Base-by-base conservation (phyloP, 2,888 invertebrate species). In the Herminia tarsipennalis region DNA sequence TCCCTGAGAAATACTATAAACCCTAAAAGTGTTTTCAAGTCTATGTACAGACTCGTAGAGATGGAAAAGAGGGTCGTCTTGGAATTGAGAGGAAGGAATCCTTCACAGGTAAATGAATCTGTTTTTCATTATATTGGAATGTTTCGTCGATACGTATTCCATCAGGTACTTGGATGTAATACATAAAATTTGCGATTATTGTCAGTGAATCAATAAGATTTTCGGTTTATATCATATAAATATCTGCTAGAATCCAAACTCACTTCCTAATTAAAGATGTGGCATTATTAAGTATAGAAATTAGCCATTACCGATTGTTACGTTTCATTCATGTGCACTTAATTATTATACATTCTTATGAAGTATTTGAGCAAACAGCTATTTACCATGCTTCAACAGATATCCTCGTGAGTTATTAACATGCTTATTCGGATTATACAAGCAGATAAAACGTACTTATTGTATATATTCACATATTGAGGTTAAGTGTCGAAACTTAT, bases 61-160 rank as follows among this genome's bases (percentile, higher is more conserved):
- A 98, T 98, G 98, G 98, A 98, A 93, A 98, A 98, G 89, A 95
- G 98, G 92, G 96, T 99, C 93, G 96, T 96, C 83, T 93, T 98
- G 85, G 99, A 99, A 93, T 95, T 96, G 92, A 94, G 98, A 83
- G 98, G 98, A 88, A 95, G 96, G 86, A 95, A 94, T 86, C 96
- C 98, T 73, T 94, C 94, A 83, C 96, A 98, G 94, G 98, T 98
- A 94, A 95, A 94, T 81, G 70, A 77, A 76, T 77, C 64, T 63
- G 70, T 76, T 81, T 83, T 83, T 81, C 78, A 66, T 75, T 84
- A 52, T 81, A 83, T 79, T 81, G 86, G 84, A 88, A 88, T 91
- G 91, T 91, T 91, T 91, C 88, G 88, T 91, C 91, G 88, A 91
- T 90, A 91, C 86, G 85, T 89, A 91, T 89, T 89, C 88, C 78